phyloP scores from a whole-genome alignment of 2,113 vertebrate genomes.

The Corythornis vintsioides region DNA sequence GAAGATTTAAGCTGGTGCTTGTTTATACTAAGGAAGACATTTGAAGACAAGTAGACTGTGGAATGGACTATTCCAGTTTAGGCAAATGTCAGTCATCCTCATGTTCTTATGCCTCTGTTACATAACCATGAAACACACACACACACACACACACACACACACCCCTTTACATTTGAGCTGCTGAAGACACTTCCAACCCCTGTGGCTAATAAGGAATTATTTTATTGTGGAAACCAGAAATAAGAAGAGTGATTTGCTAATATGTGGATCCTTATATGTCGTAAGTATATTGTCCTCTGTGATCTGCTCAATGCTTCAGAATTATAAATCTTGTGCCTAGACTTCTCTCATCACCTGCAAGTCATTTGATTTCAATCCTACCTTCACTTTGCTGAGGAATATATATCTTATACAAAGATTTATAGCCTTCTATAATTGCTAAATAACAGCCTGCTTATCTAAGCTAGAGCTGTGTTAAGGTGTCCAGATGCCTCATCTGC shows the following conservation, averaged over 20 bases:
- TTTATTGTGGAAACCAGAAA: neutral
- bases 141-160: too few species aligned
- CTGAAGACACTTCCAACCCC: neutral
- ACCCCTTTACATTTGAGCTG: neutral
- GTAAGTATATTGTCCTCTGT: neutral
- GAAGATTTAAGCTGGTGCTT: neutral
- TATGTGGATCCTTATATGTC: neutral
- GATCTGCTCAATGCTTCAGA: neutral
- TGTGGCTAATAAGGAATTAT: neutral
- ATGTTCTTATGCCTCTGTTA: neutral
- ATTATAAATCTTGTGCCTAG: neutral
- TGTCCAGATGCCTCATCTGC: neutral
- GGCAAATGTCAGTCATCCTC: neutral
- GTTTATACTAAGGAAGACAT: neutral
- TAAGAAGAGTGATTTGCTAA: neutral
- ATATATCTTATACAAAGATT: neutral
- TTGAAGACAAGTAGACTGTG: neutral
- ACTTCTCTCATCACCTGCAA: neutral
- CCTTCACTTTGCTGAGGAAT: constrained; percentile 11
- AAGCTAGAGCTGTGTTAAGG: neutral
- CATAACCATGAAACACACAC: neutral
- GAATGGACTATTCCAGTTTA: neutral
- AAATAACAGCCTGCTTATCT: neutral
- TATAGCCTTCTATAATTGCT: neutral
- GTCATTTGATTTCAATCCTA: neutral